These are phyloP conservation scores for Martes martes DNA, from an alignment of 2,113 vertebrate genomes.

Conservation along the genomic window DNA sequence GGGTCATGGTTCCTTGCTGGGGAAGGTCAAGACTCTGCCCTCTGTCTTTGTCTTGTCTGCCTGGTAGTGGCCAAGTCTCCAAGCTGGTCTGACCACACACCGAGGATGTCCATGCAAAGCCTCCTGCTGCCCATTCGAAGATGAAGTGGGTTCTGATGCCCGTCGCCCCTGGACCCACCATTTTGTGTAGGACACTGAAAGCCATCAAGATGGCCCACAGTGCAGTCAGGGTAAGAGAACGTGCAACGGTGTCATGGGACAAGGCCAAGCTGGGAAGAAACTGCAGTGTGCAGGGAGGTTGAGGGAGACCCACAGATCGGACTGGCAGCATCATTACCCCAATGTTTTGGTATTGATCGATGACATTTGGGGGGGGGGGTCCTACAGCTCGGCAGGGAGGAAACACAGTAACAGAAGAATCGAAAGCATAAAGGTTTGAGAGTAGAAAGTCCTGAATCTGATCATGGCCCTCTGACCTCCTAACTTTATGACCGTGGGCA, in stretches of 20 bases:
- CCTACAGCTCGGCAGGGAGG: not conserved
- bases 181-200: not conserved
- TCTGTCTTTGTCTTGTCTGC: not conserved
- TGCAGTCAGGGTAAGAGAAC: not conserved
- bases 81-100: not conserved
- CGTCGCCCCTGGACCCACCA: not conserved
- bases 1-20: not conserved
- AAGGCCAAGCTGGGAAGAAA: not conserved
- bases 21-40: not conserved
- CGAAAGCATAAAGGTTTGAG: not conserved
- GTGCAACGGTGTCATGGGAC: rapidly evolving
- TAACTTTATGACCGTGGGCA: not conserved
- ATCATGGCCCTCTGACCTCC: not conserved
- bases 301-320: not conserved
- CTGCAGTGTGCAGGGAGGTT: rapidly evolving
- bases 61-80: not conserved
- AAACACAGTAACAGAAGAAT: not conserved
- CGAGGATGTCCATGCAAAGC: not conserved
- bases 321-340: not conserved
- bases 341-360: not conserved
- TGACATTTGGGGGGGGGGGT: too few species aligned
- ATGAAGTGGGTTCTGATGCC: not conserved
- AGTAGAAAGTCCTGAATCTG: not conserved
- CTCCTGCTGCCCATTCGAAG: not conserved
- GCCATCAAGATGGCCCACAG: not conserved